These are phyloP conservation scores for Peromyscus nudipes DNA, from an alignment of 2,797 vertebrate genomes.

Conservation along the genomic window DNA sequence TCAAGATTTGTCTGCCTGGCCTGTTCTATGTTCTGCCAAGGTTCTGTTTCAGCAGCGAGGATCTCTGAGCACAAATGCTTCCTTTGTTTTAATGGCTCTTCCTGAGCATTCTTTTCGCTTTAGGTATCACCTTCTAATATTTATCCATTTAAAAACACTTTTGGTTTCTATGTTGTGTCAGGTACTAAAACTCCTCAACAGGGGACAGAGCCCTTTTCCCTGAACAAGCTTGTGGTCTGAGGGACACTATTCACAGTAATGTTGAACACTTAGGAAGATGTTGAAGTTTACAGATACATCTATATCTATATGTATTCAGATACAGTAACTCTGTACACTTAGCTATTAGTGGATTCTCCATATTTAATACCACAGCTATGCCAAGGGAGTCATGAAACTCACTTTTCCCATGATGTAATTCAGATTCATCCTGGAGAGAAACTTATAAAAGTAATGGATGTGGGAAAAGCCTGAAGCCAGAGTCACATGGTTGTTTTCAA, in stretches of 20 bases:
- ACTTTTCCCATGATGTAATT: conserved; percentile 81
- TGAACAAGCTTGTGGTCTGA: not conserved
- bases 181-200: not conserved
- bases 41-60: conserved; percentile 21
- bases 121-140: conserved; percentile 38
- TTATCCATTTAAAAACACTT: conserved; percentile 40
- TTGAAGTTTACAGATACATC: conserved; percentile 28
- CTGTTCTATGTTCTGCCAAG: not conserved
- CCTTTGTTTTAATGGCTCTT: conserved; percentile 63
- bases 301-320: not conserved
- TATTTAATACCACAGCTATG: conserved; percentile 64
- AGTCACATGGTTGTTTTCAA: conserved; percentile 69
- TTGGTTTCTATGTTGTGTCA: conserved; percentile 16
- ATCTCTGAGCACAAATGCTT: conserved; percentile 26
- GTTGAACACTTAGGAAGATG: not conserved
- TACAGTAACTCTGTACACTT: conserved; percentile 59
- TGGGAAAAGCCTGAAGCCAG: conserved; percentile 77
- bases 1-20: not conserved
- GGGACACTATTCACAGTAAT: not conserved
- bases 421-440: conserved; percentile 66
- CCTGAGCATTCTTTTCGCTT: conserved; percentile 57
- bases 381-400: conserved; percentile 67
- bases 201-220: not conserved
- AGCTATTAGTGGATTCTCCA: conserved; percentile 68
- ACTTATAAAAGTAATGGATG: conserved; percentile 77